Evolutionary conservation across 53 echinoderm and acorn worm genomes (phyloP), one percentile per base, ranked within the genome.

Genomic region (Hippasteria phrygiana): DNA sequence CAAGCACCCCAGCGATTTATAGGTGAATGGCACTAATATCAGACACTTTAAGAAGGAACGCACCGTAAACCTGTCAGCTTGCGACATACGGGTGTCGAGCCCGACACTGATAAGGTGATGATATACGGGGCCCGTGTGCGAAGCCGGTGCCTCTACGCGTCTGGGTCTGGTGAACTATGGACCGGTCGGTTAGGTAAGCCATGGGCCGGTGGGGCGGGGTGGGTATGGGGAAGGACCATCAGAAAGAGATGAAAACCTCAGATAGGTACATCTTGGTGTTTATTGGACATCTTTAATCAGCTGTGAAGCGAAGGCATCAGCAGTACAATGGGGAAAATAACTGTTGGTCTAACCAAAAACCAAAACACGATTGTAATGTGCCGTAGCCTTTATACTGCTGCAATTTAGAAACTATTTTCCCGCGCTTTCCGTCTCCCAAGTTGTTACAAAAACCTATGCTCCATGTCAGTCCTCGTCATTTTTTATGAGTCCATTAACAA

Each of bases 11-110:
- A 5, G 4, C 69, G 0, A 17, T 67, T 33, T 16, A 1, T 12
- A 54, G 85, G 53, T 85, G 70, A 85, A 67, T 85, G 85, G 71
- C 85, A 70, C 37, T 29, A 33, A 48, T 0, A 32, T 32, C 47
- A 70, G 47, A 85, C 37, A 51, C 69, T 40, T 70, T 71, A 0
- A 16, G 69, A 9, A 26, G 27, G 69, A 9, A 26, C 1, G 38
- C 32, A 36, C 50, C 47, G 50, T 85, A 50, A 85, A 85, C 51
- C 70, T 85, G 85, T 85, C 70, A 85, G 16, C 53, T 43, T 16
- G 66, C 45, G 66, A 64, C 16, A 36, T 43, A 65, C 47, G 37
- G 51, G 71, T 85, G 67, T 69, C 85, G 38, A 29, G 45, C 2
- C 64, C 27, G 66, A 32, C 82, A 75, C 65, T 43, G 32, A 82